phyloP scores from a whole-genome alignment of 2,113 vertebrate genomes.

The Lophochroa leadbeateri region DNA sequence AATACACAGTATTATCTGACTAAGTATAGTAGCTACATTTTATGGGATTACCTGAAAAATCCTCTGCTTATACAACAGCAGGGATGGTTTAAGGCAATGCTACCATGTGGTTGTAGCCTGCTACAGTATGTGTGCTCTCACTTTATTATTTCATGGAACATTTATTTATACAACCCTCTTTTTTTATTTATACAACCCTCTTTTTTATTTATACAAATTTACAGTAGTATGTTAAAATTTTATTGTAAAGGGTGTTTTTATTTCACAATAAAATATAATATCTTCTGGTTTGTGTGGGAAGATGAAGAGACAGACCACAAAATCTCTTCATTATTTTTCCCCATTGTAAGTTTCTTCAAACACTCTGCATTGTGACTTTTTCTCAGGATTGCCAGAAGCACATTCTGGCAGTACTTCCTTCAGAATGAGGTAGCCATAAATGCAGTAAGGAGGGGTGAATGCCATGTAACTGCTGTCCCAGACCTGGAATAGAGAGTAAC shows the following conservation, averaged over 20 bases:
- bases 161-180: neutral
- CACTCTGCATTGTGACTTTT: neutral
- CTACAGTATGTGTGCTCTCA: neutral
- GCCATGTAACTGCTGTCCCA: neutral
- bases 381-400: neutral
- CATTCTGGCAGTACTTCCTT: neutral
- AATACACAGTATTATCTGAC: neutral
- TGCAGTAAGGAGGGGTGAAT: neutral
- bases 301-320: neutral
- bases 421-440: neutral
- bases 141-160: neutral
- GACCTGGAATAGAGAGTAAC: neutral
- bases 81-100: neutral
- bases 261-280: neutral
- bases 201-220: constrained; percentile 8
- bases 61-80: neutral
- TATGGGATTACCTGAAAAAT: neutral
- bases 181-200: neutral
- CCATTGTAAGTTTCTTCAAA: neutral
- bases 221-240: neutral
- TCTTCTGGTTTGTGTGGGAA: neutral
- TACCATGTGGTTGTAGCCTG: neutral
- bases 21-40: neutral
- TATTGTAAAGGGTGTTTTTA: neutral
- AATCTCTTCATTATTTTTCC: neutral